These are phyloP conservation scores for Prietella phreatophila DNA, from an alignment of 2,113 vertebrate species.

Conservation along the genomic window DNA sequence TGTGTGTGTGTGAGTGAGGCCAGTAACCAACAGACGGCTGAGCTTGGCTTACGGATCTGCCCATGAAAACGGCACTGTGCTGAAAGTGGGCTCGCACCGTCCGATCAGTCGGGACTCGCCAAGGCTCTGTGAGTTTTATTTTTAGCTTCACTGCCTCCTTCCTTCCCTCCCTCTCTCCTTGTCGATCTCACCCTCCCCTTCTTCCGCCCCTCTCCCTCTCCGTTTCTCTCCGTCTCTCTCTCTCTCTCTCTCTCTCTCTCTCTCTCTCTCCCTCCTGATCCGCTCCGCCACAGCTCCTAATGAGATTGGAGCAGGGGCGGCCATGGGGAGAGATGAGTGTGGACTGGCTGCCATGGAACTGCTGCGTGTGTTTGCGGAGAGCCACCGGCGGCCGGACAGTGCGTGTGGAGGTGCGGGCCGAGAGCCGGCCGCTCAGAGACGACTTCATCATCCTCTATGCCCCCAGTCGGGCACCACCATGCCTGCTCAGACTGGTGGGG, in stretches of 20 bases:
- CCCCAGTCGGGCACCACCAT: slow-evolving; percentile 43
- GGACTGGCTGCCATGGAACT: slow-evolving; percentile 54
- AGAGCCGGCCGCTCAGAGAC: slow-evolving; percentile 48
- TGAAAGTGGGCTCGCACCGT: slow-evolving; percentile 75
- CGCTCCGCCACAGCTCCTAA: slow-evolving; percentile 49
- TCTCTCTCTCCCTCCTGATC: slow-evolving; percentile 48
- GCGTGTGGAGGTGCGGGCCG: slow-evolving; percentile 50
- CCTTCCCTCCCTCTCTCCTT: not conserved
- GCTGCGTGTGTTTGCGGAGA: slow-evolving; percentile 51
- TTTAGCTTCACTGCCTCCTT: slow-evolving; percentile 43
- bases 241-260: not conserved
- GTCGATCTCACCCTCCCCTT: not conserved
- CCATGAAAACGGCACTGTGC: slow-evolving; percentile 78
- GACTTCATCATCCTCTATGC: slow-evolving; percentile 55
- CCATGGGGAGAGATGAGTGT: slow-evolving; percentile 55
- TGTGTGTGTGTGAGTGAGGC: slow-evolving; percentile 62
- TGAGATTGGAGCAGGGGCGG: slow-evolving; percentile 55
- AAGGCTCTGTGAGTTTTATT: slow-evolving; percentile 75
- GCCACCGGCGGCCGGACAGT: slow-evolving; percentile 24
- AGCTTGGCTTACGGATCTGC: slow-evolving; percentile 30
- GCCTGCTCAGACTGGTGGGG: slow-evolving; percentile 56
- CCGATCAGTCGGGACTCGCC: slow-evolving; percentile 75
- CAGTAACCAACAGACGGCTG: slow-evolving; percentile 15
- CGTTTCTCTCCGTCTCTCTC: not conserved
- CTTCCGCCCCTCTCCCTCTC: not conserved